phyloP scores from a whole-genome alignment of 2,113 vertebrate genomes.

The Coturnix japonica region DNA sequence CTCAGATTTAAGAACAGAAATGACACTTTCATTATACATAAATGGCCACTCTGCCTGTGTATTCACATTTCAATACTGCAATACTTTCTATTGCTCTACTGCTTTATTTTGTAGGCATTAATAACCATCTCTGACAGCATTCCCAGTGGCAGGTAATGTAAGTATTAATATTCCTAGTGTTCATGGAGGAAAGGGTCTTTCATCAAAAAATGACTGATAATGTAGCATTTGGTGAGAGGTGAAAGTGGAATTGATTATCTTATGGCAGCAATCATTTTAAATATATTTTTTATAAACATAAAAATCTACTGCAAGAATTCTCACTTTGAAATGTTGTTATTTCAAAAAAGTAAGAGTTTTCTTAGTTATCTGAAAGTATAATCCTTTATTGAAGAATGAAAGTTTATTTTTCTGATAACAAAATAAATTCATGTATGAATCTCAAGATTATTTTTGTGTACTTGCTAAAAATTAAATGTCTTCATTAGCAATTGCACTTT shows the following conservation, averaged over 20 bases:
- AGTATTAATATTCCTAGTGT: conserved; percentile 31
- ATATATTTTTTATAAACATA: conserved; percentile 24
- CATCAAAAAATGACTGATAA: conserved; percentile 26
- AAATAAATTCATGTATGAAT: conserved; percentile 51
- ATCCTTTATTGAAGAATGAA: conserved; percentile 30
- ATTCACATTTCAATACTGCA: neutral
- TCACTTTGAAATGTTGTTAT: neutral
- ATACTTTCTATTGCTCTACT: neutral
- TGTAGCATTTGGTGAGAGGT: neutral
- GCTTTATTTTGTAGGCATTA: conserved; percentile 15
- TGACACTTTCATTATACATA: neutral
- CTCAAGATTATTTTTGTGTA: neutral
- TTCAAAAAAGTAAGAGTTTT: conserved; percentile 10
- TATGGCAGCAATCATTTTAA: neutral
- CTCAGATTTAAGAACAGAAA: conserved; percentile 1
- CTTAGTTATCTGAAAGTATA: neutral
- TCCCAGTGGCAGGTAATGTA: neutral
- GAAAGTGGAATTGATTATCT: conserved; percentile 45
- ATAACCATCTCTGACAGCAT: neutral
- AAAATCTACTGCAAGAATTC: conserved; percentile 10
- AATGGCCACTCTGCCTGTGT: neutral
- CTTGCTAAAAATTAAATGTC: conserved; percentile 57
- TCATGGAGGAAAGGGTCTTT: conserved; percentile 37
- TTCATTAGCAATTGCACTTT: conserved; percentile 53
- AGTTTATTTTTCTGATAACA: conserved; percentile 4